Evolutionary conservation across 1,140 invertebrate species (phyloP).

Genomic region (Leptonema lineaticorne): DNA sequence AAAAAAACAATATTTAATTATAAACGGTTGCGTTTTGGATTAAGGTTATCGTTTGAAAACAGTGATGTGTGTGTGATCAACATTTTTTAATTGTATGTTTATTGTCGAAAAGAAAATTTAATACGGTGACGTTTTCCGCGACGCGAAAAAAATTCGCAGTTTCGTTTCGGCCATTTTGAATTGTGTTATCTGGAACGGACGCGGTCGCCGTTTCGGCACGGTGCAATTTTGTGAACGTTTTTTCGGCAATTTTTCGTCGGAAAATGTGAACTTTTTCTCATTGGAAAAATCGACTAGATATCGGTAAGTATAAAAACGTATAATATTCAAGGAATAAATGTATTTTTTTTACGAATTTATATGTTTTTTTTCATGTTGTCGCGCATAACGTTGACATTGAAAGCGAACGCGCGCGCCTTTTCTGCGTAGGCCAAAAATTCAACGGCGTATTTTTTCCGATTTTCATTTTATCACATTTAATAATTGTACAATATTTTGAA

Average conservation of each 20-base stretch:
- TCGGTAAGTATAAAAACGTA: neutral
- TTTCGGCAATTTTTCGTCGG: neutral
- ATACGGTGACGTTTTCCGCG: slow-evolving; percentile 13
- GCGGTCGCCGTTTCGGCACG: neutral
- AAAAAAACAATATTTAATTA: too few species aligned
- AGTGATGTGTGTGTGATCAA: neutral
- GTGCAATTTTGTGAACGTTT: too few species aligned
- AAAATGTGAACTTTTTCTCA: too few species aligned
- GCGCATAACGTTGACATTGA: slow-evolving; percentile 7
- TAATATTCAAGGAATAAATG: too few species aligned
- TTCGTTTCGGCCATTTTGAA: slow-evolving; percentile 32
- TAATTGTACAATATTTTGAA: too few species aligned
- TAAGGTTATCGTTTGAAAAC: too few species aligned
- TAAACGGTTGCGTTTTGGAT: too few species aligned
- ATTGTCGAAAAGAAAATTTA: neutral
- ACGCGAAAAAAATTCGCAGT: slow-evolving; percentile 10
- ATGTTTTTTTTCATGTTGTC: neutral
- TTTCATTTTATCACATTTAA: too few species aligned
- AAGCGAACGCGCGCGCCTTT: too few species aligned
- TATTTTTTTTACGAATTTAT: too few species aligned
- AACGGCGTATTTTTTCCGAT: neutral
- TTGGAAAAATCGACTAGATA: neutral
- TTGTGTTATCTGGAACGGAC: neutral
- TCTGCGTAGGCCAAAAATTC: slow-evolving; percentile 3
- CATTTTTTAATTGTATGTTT: neutral